Evolutionary conservation across 2,888 invertebrate genomes (phyloP).

Genomic region (Macrosoma leucophasiata): DNA sequence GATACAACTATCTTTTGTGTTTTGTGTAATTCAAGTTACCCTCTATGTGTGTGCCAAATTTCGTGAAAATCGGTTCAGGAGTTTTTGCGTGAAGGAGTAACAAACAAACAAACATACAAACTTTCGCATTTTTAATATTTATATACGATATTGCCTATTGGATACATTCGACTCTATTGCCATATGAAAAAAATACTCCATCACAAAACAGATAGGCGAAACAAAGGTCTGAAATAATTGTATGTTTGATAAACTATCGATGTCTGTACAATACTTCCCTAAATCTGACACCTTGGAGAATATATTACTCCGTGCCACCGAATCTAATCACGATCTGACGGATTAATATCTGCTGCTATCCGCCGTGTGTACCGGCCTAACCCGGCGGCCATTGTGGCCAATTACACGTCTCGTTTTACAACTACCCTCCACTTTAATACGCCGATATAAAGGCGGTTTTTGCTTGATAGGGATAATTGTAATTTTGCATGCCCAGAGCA

Average conservation of each 20-base stretch:
- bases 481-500: constrained; percentile 42
- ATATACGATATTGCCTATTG: no score
- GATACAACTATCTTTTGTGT: no score
- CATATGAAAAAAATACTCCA: no score
- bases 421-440: constrained; percentile 25
- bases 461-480: constrained; percentile 7
- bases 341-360: constrained; percentile 66
- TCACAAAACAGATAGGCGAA: no score
- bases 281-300: constrained; percentile 56
- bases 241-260: constrained; percentile 18
- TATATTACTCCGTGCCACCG: constrained; percentile 71
- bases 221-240: no score
- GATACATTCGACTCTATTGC: no score
- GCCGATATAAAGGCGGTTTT: constrained; percentile 24
- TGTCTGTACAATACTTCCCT: constrained; percentile 26
- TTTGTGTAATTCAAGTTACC: no score
- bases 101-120: no score
- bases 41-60: no score
- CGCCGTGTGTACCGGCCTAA: constrained; percentile 45
- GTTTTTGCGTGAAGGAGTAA: no score
- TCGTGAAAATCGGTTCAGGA: no score
- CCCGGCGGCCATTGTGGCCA: constrained; percentile 50
- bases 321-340: constrained; percentile 72
- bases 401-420: constrained; percentile 31
- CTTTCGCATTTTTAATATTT: no score